Percentiles rank a stretch among this genome's conserved stretches.
These are phyloP conservation scores for Bathybates hornii DNA, from an alignment of 2,113 vertebrate species.

Conservation along the genomic window DNA sequence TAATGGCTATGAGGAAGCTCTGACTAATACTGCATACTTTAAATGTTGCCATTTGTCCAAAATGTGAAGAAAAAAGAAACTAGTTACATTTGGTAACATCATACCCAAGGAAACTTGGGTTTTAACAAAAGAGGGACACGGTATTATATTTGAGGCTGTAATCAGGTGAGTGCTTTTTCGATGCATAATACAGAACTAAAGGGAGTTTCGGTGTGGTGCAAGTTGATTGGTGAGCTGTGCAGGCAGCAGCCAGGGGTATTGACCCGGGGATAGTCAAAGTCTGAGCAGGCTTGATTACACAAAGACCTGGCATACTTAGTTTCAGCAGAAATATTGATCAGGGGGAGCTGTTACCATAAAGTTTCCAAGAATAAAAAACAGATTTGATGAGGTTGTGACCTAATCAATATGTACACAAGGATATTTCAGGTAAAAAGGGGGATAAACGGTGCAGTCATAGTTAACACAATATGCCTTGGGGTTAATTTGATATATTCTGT, in stretches of 20 bases:
- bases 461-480: not conserved
- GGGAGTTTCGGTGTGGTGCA: conserved; percentile 53
- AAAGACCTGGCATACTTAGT: conserved; percentile 15
- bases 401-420: not conserved
- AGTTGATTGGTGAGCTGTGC: conserved; percentile 57
- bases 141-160: not conserved
- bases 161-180: not conserved
- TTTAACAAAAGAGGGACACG: too few relatives aligned
- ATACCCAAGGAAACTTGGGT: not conserved
- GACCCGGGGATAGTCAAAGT: conserved; percentile 60
- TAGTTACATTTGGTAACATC: not conserved
- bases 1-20: not conserved
- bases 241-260: conserved; percentile 38
- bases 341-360: not conserved
- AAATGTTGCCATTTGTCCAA: not conserved
- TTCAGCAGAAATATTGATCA: conserved; percentile 49
- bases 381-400: not conserved
- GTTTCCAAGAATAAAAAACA: conserved; percentile 32
- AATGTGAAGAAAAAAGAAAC: not conserved
- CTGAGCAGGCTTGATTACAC: conserved; percentile 39
- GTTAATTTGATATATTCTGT: not conserved
- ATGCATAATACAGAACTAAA: not conserved
- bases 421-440: not conserved
- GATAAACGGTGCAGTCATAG: not conserved
- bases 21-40: not conserved